phyloP scores from a whole-genome alignment of 1,140 invertebrate genomes.

The Cotesia chilonis region DNA sequence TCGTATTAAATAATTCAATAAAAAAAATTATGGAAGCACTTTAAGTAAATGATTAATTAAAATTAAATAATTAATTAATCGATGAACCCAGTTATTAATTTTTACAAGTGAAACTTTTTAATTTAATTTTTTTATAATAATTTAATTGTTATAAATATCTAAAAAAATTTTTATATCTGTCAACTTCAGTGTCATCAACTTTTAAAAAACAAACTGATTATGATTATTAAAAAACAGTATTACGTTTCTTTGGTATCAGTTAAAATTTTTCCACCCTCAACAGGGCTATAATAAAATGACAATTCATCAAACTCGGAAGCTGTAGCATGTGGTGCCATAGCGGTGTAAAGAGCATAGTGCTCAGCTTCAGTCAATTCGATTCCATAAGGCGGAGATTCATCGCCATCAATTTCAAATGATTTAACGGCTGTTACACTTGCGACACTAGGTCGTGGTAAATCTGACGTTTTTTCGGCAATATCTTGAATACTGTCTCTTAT shows the following conservation, averaged over 20 bases:
- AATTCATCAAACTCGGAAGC: conserved; percentile 87
- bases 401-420: conserved; percentile 46
- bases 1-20: too few species aligned
- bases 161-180: background rate
- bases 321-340: conserved; percentile 83
- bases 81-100: too few species aligned
- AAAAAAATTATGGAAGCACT: too few species aligned
- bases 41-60: too few species aligned
- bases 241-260: conserved; percentile 53
- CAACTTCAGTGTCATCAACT: background rate
- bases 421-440: conserved; percentile 45
- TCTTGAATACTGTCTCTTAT: conserved; percentile 38
- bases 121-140: too few species aligned
- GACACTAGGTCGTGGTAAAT: conserved; percentile 43
- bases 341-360: conserved; percentile 85
- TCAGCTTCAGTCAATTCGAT: conserved; percentile 82
- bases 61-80: too few species aligned
- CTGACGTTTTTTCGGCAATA: conserved; percentile 32
- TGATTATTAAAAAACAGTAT: background rate
- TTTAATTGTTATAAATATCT: too few species aligned
- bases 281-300: conserved; percentile 84
- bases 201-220: background rate
- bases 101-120: too few species aligned
- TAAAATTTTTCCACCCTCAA: conserved; percentile 77
- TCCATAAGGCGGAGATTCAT: conserved; percentile 57